phyloP scores from a whole-genome alignment of 1,140 invertebrate genomes.

The Eueides isabella region DNA sequence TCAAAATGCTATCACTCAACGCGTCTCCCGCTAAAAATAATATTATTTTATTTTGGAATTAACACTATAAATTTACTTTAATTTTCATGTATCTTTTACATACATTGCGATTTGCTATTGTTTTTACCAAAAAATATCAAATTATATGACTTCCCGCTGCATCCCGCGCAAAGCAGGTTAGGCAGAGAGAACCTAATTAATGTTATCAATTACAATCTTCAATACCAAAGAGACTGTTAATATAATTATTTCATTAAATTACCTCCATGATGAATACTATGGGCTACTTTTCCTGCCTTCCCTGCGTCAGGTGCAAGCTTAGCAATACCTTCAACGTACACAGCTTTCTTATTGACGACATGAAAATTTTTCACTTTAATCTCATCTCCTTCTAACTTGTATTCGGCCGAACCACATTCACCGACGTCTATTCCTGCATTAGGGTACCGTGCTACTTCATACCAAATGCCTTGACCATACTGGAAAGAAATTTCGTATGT shows the following conservation, averaged over 20 bases:
- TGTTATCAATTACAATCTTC: too few species aligned
- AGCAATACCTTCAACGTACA: slow-evolving; percentile 53
- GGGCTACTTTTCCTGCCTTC: slow-evolving; percentile 54
- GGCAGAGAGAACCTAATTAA: too few species aligned
- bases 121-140: too few species aligned
- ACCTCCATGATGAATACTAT: slow-evolving; percentile 50
- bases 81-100: too few species aligned
- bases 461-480: slow-evolving; percentile 62
- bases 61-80: too few species aligned
- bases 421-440: slow-evolving; percentile 48
- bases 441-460: slow-evolving; percentile 57
- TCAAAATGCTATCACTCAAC: background rate
- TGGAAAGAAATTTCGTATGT: slow-evolving; percentile 33
- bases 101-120: too few species aligned
- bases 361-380: slow-evolving; percentile 61
- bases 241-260: slow-evolving; percentile 1
- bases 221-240: background rate
- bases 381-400: slow-evolving; percentile 52
- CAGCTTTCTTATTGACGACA: slow-evolving; percentile 50
- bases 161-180: too few species aligned
- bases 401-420: slow-evolving; percentile 57
- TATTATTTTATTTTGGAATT: background rate
- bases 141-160: too few species aligned
- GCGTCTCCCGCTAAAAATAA: slow-evolving; percentile 1
- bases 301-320: slow-evolving; percentile 50